Conservation (phyloP, 2,113 vertebrate species). For the Amblyopsis rosae region DNA sequence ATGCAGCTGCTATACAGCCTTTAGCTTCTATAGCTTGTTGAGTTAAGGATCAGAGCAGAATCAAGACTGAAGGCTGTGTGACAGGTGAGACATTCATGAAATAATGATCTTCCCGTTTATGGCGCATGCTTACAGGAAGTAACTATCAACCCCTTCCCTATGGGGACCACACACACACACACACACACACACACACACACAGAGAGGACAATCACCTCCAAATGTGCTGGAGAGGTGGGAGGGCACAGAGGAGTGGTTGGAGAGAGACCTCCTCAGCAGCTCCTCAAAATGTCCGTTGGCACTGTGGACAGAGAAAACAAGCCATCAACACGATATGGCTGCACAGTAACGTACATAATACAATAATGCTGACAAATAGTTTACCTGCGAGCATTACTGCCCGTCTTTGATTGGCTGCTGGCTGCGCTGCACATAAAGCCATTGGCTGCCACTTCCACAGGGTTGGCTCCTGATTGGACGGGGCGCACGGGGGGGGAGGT, state of each 20-base stretch:
- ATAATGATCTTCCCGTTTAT: too few relatives aligned
- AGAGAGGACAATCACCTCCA: too few relatives aligned
- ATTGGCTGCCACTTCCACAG: conserved; percentile 76
- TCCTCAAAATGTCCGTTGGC: conserved; percentile 80
- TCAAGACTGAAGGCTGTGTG: too few relatives aligned
- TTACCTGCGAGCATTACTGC: conserved; percentile 81
- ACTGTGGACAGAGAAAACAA: conserved; percentile 37
- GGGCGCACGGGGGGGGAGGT: conserved; percentile 64
- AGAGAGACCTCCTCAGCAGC: conserved; percentile 73
- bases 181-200: too few relatives aligned
- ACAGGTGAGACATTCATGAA: neutral
- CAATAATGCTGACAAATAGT: neutral
- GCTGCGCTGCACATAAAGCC: conserved; percentile 86
- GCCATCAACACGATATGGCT: neutral
- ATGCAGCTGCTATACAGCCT: neutral
- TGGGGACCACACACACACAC: too few relatives aligned
- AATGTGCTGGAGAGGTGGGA: conserved; percentile 33
- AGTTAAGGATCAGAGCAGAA: too few relatives aligned
- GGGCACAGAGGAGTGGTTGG: conserved; percentile 71
- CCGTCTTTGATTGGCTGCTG: conserved; percentile 75
- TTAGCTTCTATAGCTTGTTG: neutral
- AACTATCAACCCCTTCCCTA: too few relatives aligned
- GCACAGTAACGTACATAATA: neutral
- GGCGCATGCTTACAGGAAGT: too few relatives aligned
- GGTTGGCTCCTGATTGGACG: conserved; percentile 63